These are phyloP conservation scores for Staurois parvus DNA, from an alignment of 2,797 vertebrate genomes.

Conservation along the genomic window DNA sequence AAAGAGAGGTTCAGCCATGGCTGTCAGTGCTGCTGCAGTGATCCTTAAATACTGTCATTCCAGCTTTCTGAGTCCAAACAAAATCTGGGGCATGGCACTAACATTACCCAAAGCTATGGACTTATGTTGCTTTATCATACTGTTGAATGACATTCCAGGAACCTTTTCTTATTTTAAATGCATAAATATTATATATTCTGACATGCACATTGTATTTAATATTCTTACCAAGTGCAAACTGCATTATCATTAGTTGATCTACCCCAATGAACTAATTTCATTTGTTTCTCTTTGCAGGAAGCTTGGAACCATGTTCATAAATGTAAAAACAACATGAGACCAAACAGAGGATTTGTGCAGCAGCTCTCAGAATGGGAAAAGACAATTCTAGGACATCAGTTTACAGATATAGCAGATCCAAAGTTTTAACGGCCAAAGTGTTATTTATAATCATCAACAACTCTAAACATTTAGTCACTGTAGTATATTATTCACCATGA, in stretches of 20 bases:
- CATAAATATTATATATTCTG: too few relatives aligned
- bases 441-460: not conserved
- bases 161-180: too few relatives aligned
- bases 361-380: slow-evolving; percentile 89
- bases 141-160: too few relatives aligned
- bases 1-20: too few relatives aligned
- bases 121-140: not conserved
- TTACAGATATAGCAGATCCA: slow-evolving; percentile 77
- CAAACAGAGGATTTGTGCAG: slow-evolving; percentile 80
- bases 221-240: not conserved
- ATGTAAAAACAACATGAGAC: slow-evolving; percentile 82
- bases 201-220: not conserved
- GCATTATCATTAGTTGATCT: not conserved
- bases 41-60: too few relatives aligned
- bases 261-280: not conserved
- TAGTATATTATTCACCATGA: too few relatives aligned
- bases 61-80: not conserved
- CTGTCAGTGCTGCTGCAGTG: too few relatives aligned
- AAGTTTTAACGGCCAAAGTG: slow-evolving; percentile 69
- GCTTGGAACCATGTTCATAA: slow-evolving; percentile 80
- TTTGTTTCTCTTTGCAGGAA: slow-evolving; percentile 72
- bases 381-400: slow-evolving; percentile 56
- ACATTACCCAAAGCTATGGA: not conserved
- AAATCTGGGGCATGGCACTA: not conserved
- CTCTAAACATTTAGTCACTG: too few relatives aligned